Conservation (phyloP, 2,113 vertebrate species). For the Pelecanoides urinatrix region DNA sequence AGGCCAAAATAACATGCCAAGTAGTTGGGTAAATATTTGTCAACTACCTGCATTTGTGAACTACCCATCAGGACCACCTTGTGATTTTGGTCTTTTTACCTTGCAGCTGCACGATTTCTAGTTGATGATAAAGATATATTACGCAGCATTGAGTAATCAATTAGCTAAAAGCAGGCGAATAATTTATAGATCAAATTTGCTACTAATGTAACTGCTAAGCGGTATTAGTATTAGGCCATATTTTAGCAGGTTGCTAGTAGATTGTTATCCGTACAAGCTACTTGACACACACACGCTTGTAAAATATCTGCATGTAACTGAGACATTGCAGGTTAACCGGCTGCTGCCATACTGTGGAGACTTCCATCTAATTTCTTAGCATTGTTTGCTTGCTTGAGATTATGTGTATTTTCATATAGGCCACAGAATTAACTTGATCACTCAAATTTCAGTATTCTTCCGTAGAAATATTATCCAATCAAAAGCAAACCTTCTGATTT, state of each 20-base stretch:
- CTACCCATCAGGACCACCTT: not conserved
- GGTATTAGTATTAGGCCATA: not conserved
- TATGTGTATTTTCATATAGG: not conserved
- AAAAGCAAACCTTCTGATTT: not conserved
- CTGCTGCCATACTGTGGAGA: not conserved
- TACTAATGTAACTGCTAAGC: not conserved
- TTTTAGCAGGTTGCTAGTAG: not conserved
- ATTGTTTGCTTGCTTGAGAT: not conserved
- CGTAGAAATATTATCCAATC: not conserved
- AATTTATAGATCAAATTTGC: not conserved
- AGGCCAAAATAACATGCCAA: not conserved
- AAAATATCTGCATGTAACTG: not conserved
- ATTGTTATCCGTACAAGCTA: not conserved
- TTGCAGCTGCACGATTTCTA: not conserved
- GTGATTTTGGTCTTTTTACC: not conserved
- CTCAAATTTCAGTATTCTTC: not conserved
- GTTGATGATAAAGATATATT: not conserved
- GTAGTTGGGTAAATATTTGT: not conserved
- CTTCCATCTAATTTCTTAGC: not conserved
- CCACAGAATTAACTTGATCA: not conserved
- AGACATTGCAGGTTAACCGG: not conserved
- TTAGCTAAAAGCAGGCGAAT: not conserved
- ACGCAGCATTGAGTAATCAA: not conserved
- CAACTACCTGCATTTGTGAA: not conserved
- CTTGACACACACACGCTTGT: not conserved